phyloP scores from a whole-genome alignment of 2,797 vertebrate species.

The Mormyrus hasselquistii region DNA sequence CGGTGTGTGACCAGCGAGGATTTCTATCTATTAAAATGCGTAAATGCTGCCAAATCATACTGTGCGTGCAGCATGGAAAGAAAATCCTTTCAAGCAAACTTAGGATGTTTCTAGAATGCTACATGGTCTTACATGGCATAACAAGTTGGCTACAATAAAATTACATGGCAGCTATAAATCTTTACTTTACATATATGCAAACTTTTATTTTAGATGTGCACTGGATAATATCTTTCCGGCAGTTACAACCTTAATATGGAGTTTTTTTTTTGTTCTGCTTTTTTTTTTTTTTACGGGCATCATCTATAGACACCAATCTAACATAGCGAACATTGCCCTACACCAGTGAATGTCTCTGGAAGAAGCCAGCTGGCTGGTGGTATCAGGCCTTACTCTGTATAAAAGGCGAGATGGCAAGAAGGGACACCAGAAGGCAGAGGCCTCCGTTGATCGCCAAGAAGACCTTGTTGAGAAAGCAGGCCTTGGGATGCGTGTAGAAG shows the following conservation, averaged over 20 bases:
- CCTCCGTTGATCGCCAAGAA: conserved; percentile 81
- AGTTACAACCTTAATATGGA: neutral
- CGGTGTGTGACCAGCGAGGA: neutral
- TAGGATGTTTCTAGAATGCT: neutral
- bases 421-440: conserved; percentile 80
- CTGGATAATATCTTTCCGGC: neutral
- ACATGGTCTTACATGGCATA: neutral
- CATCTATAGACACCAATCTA: neutral
- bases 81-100: neutral
- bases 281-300: neutral
- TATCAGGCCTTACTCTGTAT: conserved; percentile 82
- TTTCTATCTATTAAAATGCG: neutral
- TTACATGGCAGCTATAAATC: neutral
- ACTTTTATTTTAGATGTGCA: neutral
- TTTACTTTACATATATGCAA: neutral
- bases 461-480: conserved; percentile 83
- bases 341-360: neutral
- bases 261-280: neutral
- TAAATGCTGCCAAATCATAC: neutral
- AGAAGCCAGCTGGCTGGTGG: too few species aligned
- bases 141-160: neutral
- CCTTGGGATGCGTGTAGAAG: conserved; percentile 77
- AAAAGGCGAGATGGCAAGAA: conserved; percentile 83
- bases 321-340: neutral
- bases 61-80: neutral